Evolutionary conservation across 2,888 invertebrate species (phyloP), one percentile per base, ranked within the genome.

Genomic region (Schizotus pectinicornis): DNA sequence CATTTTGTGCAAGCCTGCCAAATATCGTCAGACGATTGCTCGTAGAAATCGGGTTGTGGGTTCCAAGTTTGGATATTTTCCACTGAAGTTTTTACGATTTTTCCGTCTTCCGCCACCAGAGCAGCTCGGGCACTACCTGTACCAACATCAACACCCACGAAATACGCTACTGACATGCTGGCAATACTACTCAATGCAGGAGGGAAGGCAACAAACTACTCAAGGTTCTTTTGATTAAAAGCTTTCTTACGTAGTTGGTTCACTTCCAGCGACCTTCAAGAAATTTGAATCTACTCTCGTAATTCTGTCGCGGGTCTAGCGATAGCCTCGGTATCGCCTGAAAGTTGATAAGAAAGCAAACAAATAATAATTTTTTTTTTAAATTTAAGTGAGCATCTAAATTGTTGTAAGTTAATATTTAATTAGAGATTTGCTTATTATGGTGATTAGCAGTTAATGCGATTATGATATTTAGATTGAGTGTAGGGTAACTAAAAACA

Each of bases 121-220:
- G 92, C 95, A 6, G 93, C 95, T 64, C 98, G 83, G 0, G 87
- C 94, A 81, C 96, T 95, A 8, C 91, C 91, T 1, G 95, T 95
- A 3, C 98, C 98, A 35, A 97, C 95, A 81, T 98, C 98, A 7
- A 97, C 92, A 56, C 94, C 94, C 72, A 94, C 82, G 76, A 91
- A 92, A 77, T 85, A 89, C 7, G 66, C 33, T 42, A 48, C 39
- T 9, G 48, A 32, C 51, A 47, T 43, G 39, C 37, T 30, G 9
- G 7, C n/a, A n/a, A n/a, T n/a, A 12, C 36, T 35, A 36, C 1
- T 37, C 12, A 36, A 22, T 14, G 9, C 7, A 22, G 31, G 34
- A 31, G 7, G 6, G 2, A 11, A 11, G 2, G 22, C 6, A 12
- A 35, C 7, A 6, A 34, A n/a, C 36, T 42, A 36, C 34, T 34